Evolutionary conservation across 2,888 invertebrate genomes (phyloP).

Genomic region (Leptinotarsa tumamoca): DNA sequence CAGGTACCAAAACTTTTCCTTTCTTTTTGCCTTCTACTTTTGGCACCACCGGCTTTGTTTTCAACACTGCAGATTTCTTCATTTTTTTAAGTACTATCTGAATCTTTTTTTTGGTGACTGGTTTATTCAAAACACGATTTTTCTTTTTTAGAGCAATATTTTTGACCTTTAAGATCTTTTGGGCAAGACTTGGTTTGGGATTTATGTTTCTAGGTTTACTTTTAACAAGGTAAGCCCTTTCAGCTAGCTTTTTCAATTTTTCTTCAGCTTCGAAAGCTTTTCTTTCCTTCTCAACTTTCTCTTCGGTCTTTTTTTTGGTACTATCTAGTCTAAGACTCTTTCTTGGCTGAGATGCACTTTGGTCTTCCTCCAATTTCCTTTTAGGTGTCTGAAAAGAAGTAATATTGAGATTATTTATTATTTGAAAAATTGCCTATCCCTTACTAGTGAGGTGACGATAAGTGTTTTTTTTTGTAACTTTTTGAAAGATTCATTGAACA

Average conservation of each 20-base stretch:
- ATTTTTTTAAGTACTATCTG: constrained; percentile 46
- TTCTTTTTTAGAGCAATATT: constrained; percentile 65
- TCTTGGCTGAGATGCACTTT: constrained; percentile 47
- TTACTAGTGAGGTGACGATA: no score
- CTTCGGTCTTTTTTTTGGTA: constrained; percentile 52
- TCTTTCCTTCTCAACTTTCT: constrained; percentile 36
- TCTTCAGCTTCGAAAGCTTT: constrained; percentile 49
- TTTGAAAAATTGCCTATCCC: no score
- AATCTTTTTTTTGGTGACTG: constrained; percentile 64
- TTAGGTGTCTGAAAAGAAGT: constrained; percentile 23
- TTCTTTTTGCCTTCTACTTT: constrained; percentile 14
- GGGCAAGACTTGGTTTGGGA: constrained; percentile 65
- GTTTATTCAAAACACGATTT: constrained; percentile 64
- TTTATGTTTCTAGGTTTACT: constrained; percentile 64
- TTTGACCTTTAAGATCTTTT: constrained; percentile 65
- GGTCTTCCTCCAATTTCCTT: constrained; percentile 44
- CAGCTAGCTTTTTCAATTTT: constrained; percentile 50
- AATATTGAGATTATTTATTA: no score
- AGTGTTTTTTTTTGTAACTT: no score
- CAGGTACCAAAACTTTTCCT: constrained; percentile 23
- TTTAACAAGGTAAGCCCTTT: constrained; percentile 55
- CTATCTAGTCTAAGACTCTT: constrained; percentile 57
- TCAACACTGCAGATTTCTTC: constrained; percentile 28
- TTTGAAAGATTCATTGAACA: no score
- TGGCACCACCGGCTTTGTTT: constrained; percentile 17